These are phyloP conservation scores for Tachystola acroxantha DNA, from an alignment of 2,888 invertebrate species.

Conservation along the genomic window DNA sequence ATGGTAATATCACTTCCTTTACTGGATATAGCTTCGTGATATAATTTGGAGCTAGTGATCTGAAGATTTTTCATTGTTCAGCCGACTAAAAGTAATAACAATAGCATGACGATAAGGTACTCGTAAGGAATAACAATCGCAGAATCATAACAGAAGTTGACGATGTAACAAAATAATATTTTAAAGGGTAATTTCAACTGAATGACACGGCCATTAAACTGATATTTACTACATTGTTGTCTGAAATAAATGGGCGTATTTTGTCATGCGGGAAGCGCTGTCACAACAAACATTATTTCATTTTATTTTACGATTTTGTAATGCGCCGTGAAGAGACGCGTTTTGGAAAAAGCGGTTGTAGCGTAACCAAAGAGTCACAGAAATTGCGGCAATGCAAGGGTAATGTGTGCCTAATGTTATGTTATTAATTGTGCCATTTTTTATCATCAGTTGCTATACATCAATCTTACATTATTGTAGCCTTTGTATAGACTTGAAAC, in stretches of 20 bases:
- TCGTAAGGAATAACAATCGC: too few species aligned
- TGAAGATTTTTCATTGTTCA: too few species aligned
- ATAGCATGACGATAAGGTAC: too few species aligned
- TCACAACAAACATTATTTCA: slow-evolving; percentile 75
- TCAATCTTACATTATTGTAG: too few species aligned
- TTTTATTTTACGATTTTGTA: slow-evolving; percentile 69
- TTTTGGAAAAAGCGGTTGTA: slow-evolving; percentile 57
- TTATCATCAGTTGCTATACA: too few species aligned
- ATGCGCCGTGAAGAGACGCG: slow-evolving; percentile 62
- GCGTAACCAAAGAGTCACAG: slow-evolving; percentile 48
- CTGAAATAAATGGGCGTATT: slow-evolving; percentile 64
- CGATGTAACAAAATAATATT: slow-evolving; percentile 31
- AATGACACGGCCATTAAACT: slow-evolving; percentile 63
- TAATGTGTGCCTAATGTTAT: slow-evolving; percentile 35
- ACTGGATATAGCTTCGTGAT: too few species aligned
- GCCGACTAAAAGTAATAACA: slow-evolving; percentile 2
- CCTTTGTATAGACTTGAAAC: too few species aligned
- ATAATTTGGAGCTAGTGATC: too few species aligned
- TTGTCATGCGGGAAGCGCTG: slow-evolving; percentile 70
- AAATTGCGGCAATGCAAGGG: slow-evolving; percentile 33
- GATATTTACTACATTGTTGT: slow-evolving; percentile 71
- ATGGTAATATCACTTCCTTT: too few species aligned
- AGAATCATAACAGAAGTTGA: slow-evolving; percentile 24
- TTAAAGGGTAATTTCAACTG: slow-evolving; percentile 56
- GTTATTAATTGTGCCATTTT: slow-evolving; percentile 33